Conservation (phyloP, 2,888 invertebrate genomes). For the Orchesellides sinensis region DNA sequence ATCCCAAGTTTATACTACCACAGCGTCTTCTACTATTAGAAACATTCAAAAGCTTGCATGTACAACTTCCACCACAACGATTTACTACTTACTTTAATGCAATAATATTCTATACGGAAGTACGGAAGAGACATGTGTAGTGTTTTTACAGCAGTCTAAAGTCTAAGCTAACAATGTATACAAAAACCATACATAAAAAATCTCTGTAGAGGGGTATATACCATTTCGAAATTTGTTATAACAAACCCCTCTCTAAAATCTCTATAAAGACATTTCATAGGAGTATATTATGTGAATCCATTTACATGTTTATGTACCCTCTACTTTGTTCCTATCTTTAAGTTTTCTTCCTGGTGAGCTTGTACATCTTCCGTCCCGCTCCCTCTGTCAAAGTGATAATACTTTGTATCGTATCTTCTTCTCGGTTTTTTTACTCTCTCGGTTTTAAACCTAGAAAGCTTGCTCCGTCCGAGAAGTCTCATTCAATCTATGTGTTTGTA, state of each 20-base stretch:
- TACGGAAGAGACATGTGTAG: slow-evolving; percentile 59
- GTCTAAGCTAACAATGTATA: no score
- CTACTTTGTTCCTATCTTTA: no score
- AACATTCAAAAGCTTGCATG: background rate
- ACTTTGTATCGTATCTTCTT: slow-evolving; percentile 1
- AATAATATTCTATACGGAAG: slow-evolving; percentile 58
- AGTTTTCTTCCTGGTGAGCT: slow-evolving; percentile 49
- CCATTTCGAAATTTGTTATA: no score
- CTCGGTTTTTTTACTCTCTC: background rate
- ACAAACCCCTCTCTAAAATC: no score
- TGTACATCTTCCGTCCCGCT: slow-evolving; percentile 49
- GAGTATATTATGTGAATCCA: no score
- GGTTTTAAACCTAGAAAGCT: background rate
- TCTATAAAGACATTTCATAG: no score
- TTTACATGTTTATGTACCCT: no score
- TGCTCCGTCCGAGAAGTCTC: background rate
- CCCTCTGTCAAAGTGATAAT: slow-evolving; percentile 51
- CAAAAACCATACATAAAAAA: no score
- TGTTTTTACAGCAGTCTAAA: no score
- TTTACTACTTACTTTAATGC: slow-evolving; percentile 52
- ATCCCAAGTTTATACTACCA: background rate
- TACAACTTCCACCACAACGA: slow-evolving; percentile 14
- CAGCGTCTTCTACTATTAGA: background rate
- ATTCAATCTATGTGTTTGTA: slow-evolving; percentile 6
- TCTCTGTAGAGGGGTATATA: no score